phyloP scores from a whole-genome alignment of 1,140 invertebrate genomes.

The Watersipora subatra region DNA sequence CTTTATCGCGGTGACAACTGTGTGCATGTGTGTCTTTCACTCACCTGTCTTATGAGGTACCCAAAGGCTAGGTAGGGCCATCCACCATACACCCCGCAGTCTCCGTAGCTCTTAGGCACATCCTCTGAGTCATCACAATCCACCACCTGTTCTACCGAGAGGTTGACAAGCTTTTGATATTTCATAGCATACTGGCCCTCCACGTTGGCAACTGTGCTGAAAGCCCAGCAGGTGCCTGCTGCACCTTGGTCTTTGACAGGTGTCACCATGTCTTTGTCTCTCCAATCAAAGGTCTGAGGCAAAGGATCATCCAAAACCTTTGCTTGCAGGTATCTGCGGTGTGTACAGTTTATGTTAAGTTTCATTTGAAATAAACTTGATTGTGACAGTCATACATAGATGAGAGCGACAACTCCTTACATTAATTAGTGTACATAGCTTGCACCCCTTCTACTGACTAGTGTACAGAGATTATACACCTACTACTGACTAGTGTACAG shows the following conservation, averaged over 20 bases:
- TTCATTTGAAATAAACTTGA: too few species aligned
- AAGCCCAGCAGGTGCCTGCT: constrained; percentile 31
- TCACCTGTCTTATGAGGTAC: constrained; percentile 24
- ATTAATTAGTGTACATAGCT: too few species aligned
- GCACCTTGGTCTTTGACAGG: constrained; percentile 40
- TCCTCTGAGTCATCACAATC: constrained; percentile 28
- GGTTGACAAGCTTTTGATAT: constrained; percentile 21
- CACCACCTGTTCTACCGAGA: constrained; percentile 33
- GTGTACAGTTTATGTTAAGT: neutral
- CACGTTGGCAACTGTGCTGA: constrained; percentile 26
- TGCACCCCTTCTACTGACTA: too few species aligned
- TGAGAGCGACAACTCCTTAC: neutral
- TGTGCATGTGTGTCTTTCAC: constrained; percentile 6
- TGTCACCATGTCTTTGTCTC: constrained; percentile 35
- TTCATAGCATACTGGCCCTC: constrained; percentile 26
- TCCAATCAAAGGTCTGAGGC: constrained; percentile 38
- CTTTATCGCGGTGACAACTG: too few species aligned
- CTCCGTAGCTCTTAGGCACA: constrained; percentile 14
- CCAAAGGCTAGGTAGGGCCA: constrained; percentile 32
- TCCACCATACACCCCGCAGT: constrained; percentile 33
- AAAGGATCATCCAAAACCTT: constrained; percentile 9
- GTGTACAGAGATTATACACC: too few species aligned
- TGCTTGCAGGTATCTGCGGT: constrained; percentile 9
- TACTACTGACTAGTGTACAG: too few species aligned
- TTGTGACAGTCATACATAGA: neutral